Evolutionary conservation across 2,888 invertebrate species (phyloP).

Genomic region (Mesoligia furuncula): DNA sequence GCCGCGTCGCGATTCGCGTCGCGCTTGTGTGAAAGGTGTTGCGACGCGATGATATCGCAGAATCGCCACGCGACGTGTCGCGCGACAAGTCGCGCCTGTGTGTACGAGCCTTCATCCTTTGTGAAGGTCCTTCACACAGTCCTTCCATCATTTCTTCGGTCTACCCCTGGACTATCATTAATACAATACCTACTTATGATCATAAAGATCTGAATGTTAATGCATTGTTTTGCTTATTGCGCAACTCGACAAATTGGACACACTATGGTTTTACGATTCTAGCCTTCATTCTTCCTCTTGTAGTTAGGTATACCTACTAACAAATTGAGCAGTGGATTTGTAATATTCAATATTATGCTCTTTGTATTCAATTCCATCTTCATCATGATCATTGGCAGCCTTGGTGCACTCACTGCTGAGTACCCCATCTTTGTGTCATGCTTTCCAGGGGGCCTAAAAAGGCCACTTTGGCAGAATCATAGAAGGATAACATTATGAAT

Average conservation of each 20-base stretch:
- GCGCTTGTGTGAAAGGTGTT: too few species aligned
- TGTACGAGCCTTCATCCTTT: too few species aligned
- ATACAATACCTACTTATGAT: background rate
- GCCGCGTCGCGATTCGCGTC: too few species aligned
- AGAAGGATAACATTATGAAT: too few species aligned
- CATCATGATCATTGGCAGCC: background rate
- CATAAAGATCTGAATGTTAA: background rate
- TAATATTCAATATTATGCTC: background rate
- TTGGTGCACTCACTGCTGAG: background rate
- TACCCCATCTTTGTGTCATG: background rate
- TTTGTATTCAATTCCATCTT: background rate
- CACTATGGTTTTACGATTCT: background rate
- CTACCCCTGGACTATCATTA: background rate
- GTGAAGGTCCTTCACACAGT: background rate
- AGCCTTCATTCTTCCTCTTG: background rate
- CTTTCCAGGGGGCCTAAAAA: background rate
- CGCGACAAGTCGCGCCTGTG: too few species aligned
- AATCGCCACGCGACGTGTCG: too few species aligned
- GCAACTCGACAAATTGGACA: background rate
- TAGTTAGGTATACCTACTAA: too few species aligned
- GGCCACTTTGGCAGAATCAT: too few species aligned
- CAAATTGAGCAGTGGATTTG: background rate
- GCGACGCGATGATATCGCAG: too few species aligned
- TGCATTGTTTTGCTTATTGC: background rate
- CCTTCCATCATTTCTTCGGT: background rate